Percentiles rank a stretch among this genome's conserved stretches.
phyloP scores from a whole-genome alignment of 2,797 vertebrate genomes.

The Corythornis leucogaster region DNA sequence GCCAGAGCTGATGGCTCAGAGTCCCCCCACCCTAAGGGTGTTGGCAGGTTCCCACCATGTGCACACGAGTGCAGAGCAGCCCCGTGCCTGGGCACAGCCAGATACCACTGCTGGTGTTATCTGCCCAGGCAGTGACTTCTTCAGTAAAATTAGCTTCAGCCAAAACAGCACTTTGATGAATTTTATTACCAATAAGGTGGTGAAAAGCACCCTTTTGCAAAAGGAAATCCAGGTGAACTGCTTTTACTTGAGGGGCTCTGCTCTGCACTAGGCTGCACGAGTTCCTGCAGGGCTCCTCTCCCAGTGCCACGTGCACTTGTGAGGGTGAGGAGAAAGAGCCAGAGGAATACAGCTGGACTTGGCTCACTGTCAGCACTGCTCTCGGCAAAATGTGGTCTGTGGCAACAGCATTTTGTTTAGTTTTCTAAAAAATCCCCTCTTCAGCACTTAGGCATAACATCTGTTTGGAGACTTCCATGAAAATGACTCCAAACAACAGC shows the following conservation, averaged over 20 bases:
- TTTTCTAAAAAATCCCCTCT: not conserved
- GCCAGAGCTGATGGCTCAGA: accelerated
- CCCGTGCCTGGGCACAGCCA: not conserved
- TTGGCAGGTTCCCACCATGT: not conserved
- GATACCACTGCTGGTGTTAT: constrained; percentile 28
- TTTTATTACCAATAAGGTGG: not conserved
- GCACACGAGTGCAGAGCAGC: not conserved
- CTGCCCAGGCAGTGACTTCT: not conserved
- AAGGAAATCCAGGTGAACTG: not conserved
- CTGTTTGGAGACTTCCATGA: constrained; percentile 22
- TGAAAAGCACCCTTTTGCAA: not conserved
- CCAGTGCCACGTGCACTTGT: accelerated
- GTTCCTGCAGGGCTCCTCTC: not conserved
- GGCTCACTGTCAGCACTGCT: not conserved
- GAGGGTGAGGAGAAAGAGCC: not conserved
- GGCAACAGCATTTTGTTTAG: not conserved
- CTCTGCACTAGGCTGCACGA: accelerated
- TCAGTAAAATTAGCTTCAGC: not conserved
- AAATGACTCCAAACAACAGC: not conserved
- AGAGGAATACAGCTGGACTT: not conserved
- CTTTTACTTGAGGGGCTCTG: not conserved
- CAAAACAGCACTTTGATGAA: not conserved
- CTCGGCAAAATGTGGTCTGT: not conserved
- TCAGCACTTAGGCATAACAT: not conserved
- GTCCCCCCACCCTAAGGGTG: not conserved